These are phyloP conservation scores for Samia ricini DNA, from an alignment of 1,140 invertebrate species.

Conservation along the genomic window DNA sequence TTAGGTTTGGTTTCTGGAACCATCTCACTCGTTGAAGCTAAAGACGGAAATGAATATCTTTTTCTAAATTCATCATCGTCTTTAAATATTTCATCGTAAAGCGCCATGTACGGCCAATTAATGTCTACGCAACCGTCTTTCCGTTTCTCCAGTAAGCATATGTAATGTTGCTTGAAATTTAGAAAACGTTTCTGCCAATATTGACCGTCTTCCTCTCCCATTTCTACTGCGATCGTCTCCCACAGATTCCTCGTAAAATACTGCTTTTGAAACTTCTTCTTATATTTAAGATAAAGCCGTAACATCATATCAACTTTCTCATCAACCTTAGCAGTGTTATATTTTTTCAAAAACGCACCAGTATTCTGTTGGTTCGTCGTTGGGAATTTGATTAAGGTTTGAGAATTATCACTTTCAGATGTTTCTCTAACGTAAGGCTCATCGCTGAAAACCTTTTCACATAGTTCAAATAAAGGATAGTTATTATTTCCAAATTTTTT, in stretches of 20 bases:
- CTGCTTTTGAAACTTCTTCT: conserved; percentile 41
- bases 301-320: conserved; percentile 57
- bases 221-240: conserved; percentile 55
- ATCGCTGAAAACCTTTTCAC: conserved; percentile 57
- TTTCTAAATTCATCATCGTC: conserved; percentile 56
- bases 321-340: conserved; percentile 27
- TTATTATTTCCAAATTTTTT: conserved; percentile 34
- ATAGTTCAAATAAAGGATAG: conserved; percentile 47
- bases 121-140: conserved; percentile 37
- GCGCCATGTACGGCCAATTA: conserved; percentile 59
- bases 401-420: conserved; percentile 6
- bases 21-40: not conserved
- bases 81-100: conserved; percentile 62
- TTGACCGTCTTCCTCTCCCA: conserved; percentile 52
- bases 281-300: conserved; percentile 57
- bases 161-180: conserved; percentile 67
- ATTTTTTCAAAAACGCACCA: conserved; percentile 41
- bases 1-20: conserved; percentile 3
- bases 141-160: conserved; percentile 50
- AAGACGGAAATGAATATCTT: conserved; percentile 30
- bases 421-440: conserved; percentile 32
- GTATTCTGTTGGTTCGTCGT: conserved; percentile 21
- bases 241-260: conserved; percentile 40
- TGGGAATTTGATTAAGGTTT: conserved; percentile 23
- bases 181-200: conserved; percentile 69